phyloP scores from a whole-genome alignment of 1,140 invertebrate genomes.

The Watersipora subatra region DNA sequence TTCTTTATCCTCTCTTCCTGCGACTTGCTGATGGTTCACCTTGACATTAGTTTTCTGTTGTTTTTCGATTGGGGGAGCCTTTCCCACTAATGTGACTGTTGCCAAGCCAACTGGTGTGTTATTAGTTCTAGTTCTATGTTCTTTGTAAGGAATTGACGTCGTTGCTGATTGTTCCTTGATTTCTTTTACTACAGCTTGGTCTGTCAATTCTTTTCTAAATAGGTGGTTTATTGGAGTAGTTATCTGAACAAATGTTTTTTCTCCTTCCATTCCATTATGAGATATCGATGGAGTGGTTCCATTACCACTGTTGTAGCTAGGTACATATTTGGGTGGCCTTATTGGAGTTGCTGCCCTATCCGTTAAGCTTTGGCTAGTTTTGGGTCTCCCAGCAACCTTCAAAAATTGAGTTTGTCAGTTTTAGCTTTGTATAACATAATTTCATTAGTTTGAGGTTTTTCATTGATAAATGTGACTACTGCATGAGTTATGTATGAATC shows the following conservation, averaged over 20 bases:
- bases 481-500: too few species aligned
- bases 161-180: too few species aligned
- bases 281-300: neutral
- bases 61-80: neutral
- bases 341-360: neutral
- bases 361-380: neutral
- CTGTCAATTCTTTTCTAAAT: too few species aligned
- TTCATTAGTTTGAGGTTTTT: too few species aligned
- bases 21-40: neutral
- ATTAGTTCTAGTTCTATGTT: neutral
- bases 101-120: neutral
- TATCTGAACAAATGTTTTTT: neutral
- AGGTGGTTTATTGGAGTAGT: too few species aligned
- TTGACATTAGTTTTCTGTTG: neutral
- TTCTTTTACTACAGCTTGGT: too few species aligned
- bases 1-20: too few species aligned
- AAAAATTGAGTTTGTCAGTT: too few species aligned
- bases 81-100: neutral
- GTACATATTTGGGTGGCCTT: neutral
- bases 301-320: neutral
- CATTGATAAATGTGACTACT: too few species aligned
- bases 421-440: too few species aligned
- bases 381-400: neutral
- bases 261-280: neutral
- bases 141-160: too few species aligned